Base-by-base conservation (phyloP, 2,797 vertebrate genomes). In the Pangasius mekongensis region DNA sequence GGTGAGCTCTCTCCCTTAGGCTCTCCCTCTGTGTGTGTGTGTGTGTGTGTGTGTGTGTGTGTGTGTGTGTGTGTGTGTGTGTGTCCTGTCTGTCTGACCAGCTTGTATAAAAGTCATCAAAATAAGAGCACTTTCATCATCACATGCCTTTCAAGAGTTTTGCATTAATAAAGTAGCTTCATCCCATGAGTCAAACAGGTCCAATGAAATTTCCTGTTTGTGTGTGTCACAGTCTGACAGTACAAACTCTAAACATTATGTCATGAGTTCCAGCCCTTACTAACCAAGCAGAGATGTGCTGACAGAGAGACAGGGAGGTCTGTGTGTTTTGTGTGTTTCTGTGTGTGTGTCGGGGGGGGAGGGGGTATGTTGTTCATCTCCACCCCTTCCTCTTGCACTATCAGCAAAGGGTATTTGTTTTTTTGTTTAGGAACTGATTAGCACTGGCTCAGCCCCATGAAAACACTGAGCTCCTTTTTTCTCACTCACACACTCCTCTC, bases 401-500 rank as follows among this genome's bases (percentile, higher is more conserved):
- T 86, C 84, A 92, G 91, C 94, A 95, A 94, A 94, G 94, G 93
- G 92, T 93, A 94, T 93, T 92, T 93, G 92, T 94, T 83, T 64
- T 64, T 94, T 92, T 93, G 93, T 94, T 95, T 94, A 94, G 93
- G 92, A 95, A 94, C 95, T 95, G 94, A 93, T 95, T 95, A 89
- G 47, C 66, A 86, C 54, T 83, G 67, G 43, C 77, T 81, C 39
- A 6, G 54, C 84, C 58, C 36, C 22, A 86, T 81, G 83, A 85
- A 84, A 81, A 86, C 83, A 36, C 10, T 43, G 13, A 83, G 66
- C 52, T 66, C 56, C 11, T n/a, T 67, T 49, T n/a, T 14, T 43
- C 69, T n/a, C 77, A 58, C 77, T 16, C 9, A 76, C n/a, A 66
- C 30, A 43, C 66, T 76, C 58, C 39, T 62, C 81, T 58, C 56